phyloP scores from a whole-genome alignment of 2,113 vertebrate genomes.

The Cyprinodon tularosa region DNA sequence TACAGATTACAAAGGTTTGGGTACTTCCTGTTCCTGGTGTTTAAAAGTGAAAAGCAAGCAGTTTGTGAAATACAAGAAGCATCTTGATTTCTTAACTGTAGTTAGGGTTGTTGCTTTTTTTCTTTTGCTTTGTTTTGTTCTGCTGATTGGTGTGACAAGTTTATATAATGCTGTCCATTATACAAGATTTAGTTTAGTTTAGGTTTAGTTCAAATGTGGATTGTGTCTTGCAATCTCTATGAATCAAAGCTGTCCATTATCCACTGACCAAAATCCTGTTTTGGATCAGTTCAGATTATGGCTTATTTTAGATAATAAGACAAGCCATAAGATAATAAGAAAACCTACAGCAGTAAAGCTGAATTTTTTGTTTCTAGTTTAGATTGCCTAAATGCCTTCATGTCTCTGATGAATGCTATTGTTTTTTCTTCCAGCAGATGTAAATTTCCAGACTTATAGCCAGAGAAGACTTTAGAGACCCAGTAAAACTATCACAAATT shows the following conservation, averaged over 20 bases:
- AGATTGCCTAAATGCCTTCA: conserved; percentile 50
- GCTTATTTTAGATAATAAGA: conserved; percentile 22
- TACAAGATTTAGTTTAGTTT: background rate
- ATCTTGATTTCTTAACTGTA: background rate
- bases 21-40: background rate
- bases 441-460: conserved; percentile 56
- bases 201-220: background rate
- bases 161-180: too few species aligned
- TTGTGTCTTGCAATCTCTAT: background rate
- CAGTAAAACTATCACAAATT: conserved; percentile 61
- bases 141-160: too few species aligned
- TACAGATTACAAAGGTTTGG: background rate
- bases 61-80: background rate
- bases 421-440: conserved; percentile 63
- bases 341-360: conserved; percentile 23
- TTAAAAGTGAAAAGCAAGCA: background rate
- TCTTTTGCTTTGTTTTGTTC: too few species aligned
- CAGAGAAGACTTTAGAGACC: conserved; percentile 51
- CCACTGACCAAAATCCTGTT: conserved; percentile 19
- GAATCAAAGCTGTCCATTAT: conserved; percentile 2
- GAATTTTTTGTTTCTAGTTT: conserved; percentile 41
- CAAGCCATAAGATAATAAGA: too few species aligned
- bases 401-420: conserved; percentile 60
- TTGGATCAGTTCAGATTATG: conserved; percentile 27
- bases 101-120: background rate